Base-by-base conservation (phyloP, 1,140 invertebrate species). In the Panonychus citri region DNA sequence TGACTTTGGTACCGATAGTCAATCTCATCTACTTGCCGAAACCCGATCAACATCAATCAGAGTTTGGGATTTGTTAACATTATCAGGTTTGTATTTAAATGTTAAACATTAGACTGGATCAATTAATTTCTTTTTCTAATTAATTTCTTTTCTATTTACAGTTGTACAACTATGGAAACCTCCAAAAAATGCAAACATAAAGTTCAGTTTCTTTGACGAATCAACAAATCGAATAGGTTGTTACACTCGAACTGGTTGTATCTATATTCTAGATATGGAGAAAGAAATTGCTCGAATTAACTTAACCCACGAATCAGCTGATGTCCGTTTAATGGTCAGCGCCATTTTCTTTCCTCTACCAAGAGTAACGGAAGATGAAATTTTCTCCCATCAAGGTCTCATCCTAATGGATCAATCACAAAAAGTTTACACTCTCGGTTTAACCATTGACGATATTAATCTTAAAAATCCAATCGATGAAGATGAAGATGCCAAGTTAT, bases 1-100 rank as follows among this genome's bases (percentile, higher is more conserved):
- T 30, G 55, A 26, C 8, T 60, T 60, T 49, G 59, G 43, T n/a
- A 12, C 5, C 2, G 17, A 37, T 46, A 24, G 27, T 21, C 21
- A 39, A 21, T 39, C 51, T 17, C 52, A 60, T 48, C 39, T 49
- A 30, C 28, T 60, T 5, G 27, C 54, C 21, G 56, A 54, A 51
- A 46, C 42, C 19, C 27, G 27, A 17, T 10, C 8, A 13, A 13
- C 10, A 0, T 17, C 21, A 13, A 1, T 60, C 7, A 57, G n/a
- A 10, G 43, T 57, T 25, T 56, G 55, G 28, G 57, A 57, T 43
- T 3, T 60, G 24, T 19, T 53, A 37, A 24, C 21, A 12, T 42
- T 28, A 52, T 39, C 26, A 46, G 27, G 34, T 46, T n/a, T n/a
- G n/a, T n/a, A n/a, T n/a, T n/a, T n/a, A n/a, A n/a, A n/a, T n/a